phyloP scores from a whole-genome alignment of 2,113 vertebrate genomes.

The Meleagris gallopavo region DNA sequence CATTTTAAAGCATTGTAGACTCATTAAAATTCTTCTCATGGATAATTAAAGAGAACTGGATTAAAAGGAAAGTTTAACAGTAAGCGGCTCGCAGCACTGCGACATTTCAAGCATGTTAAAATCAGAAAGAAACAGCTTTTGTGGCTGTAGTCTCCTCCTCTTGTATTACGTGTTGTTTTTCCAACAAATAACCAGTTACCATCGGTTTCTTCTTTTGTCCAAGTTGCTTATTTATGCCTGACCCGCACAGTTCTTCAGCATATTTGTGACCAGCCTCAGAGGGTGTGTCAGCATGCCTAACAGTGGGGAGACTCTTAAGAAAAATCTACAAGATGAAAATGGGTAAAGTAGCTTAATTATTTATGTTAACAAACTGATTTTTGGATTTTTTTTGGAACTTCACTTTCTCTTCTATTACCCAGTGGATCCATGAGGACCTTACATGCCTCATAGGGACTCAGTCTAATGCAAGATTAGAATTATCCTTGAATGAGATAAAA shows the following conservation, averaged over 20 bases:
- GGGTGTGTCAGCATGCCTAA: constrained; percentile 55
- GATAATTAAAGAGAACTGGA: constrained; percentile 55
- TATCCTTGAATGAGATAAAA: neutral
- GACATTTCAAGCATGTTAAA: constrained; percentile 70
- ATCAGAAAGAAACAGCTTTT: constrained; percentile 69
- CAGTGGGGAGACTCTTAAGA: neutral
- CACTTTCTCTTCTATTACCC: neutral
- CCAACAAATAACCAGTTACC: constrained; percentile 23
- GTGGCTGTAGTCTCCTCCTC: constrained; percentile 64
- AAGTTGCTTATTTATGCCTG: constrained; percentile 4
- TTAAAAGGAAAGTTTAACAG: constrained; percentile 71
- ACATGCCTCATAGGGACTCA: neutral
- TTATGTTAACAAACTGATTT: neutral
- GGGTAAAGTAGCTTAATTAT: constrained; percentile 62
- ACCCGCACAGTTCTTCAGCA: neutral
- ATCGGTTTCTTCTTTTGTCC: constrained; percentile 2
- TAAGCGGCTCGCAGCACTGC: constrained; percentile 60
- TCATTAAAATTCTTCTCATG: constrained; percentile 82
- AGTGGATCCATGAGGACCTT: neutral
- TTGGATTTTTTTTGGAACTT: neutral
- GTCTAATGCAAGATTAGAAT: neutral
- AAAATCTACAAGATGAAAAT: neutral
- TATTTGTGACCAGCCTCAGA: neutral
- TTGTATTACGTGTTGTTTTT: neutral
- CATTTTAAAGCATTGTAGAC: constrained; percentile 75